Evolutionary conservation across 2,888 invertebrate species (phyloP), one percentile per base, ranked within the genome.

Genomic region (Athetis lepigone): DNA sequence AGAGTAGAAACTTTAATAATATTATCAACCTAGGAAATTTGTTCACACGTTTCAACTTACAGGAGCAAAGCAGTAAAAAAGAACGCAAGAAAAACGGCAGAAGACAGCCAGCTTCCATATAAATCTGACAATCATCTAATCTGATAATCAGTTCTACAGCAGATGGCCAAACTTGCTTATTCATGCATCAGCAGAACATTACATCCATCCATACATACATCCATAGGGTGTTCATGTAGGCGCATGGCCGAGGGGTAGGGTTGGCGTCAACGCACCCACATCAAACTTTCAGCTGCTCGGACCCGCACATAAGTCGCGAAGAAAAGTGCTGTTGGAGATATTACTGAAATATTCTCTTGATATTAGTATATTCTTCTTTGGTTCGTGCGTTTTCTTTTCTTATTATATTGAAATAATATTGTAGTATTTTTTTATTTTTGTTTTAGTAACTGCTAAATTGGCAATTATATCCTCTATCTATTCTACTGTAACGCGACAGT

Each of bases 251-350:
- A 55, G 27, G 65, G 72, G 63, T 75, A 71, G 75, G 75, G 85
- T 84, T 75, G 50, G 54, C 69, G 69, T 68, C 89, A 85, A 84
- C 85, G 84, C 83, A 91, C 92, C 91, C 92, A 90, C 88, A 88
- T 92, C 91, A 92, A 92, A 91, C 76, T 91, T 92, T 92, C 92
- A 92, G 92, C 90, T 91, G 92, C 85, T 84, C 82, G 72, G 46
- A 80, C 80, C 85, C 85, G 83, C 86, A 80, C 89, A 88, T 89
- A 88, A 89, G 27, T 39, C 25, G 49, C 4, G 19, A 23, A 55
- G 57, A 55, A 77, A 77, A 72, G 57, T 58, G 51, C 29, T 75
- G 7, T 9, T 9, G 18, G 13, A 33, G 13, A 33, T 13, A 13
- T 8, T 13, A 2, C 33, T 33, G 13, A 13, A 29, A n/a, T n/a